A percentile compares a stretch with the other conserved stretches of the same genome.
phyloP scores from a whole-genome alignment of 1,140 invertebrate genomes.

The Plutomurus gul region DNA sequence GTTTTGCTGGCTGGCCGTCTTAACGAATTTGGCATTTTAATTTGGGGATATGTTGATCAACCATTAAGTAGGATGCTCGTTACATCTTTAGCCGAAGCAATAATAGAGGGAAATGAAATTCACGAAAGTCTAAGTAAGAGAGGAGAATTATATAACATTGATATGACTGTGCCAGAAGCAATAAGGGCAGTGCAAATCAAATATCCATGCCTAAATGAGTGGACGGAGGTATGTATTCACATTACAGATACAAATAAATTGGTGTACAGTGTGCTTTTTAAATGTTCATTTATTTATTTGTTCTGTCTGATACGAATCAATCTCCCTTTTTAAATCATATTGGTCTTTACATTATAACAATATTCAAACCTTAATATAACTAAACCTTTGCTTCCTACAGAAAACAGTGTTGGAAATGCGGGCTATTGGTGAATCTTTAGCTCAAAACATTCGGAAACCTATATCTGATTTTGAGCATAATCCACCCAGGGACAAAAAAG shows the following conservation, averaged over 20 bases:
- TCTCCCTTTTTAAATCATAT: too few relatives aligned
- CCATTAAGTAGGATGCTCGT: conserved; percentile 52
- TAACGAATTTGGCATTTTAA: conserved; percentile 46
- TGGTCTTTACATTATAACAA: too few relatives aligned
- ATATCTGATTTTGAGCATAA: conserved; percentile 49
- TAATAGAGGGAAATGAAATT: conserved; percentile 55
- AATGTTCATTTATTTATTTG: neutral
- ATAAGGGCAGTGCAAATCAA: conserved; percentile 42
- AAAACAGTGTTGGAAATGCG: conserved; percentile 40
- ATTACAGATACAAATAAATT: conserved; percentile 14
- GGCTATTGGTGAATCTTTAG: conserved; percentile 45
- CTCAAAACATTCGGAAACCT: conserved; percentile 32
- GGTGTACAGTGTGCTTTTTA: neutral
- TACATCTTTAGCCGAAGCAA: conserved; percentile 53
- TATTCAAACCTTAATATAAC: too few relatives aligned
- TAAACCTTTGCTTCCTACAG: too few relatives aligned
- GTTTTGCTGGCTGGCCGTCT: conserved; percentile 49
- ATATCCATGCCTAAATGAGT: conserved; percentile 50
- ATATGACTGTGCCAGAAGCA: conserved; percentile 54
- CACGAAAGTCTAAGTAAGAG: conserved; percentile 45
- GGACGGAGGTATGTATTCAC: conserved; percentile 31
- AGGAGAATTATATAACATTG: conserved; percentile 41
- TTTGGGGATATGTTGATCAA: conserved; percentile 53
- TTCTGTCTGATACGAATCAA: too few relatives aligned
- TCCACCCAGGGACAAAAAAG: conserved; percentile 44